phyloP scores from a whole-genome alignment of 2,113 vertebrate genomes.

The sheep (Ovis aries) region ARS-UI_Ramb_v3.0 NC_056074.1:26662001-26662500 shows the following conservation, averaged over 20 bases:
- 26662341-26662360: neutral
- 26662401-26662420: neutral
- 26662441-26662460: neutral
- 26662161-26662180: neutral
- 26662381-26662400: neutral
- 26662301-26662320: neutral
- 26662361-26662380: neutral
- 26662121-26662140: neutral
- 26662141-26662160: neutral
- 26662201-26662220: neutral
- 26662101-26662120: neutral
- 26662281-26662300: neutral
- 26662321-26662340: neutral
- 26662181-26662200: neutral
- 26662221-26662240: neutral
- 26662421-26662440: neutral
- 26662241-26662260: neutral
- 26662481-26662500: neutral
- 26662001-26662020: neutral
- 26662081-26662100: neutral
- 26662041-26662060: neutral
- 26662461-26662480: neutral
- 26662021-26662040: neutral
- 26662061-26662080: neutral
- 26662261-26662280: neutral